Evolutionary conservation across 2,797 vertebrate species (phyloP).

Genomic region (Oreochromis mossambicus): DNA sequence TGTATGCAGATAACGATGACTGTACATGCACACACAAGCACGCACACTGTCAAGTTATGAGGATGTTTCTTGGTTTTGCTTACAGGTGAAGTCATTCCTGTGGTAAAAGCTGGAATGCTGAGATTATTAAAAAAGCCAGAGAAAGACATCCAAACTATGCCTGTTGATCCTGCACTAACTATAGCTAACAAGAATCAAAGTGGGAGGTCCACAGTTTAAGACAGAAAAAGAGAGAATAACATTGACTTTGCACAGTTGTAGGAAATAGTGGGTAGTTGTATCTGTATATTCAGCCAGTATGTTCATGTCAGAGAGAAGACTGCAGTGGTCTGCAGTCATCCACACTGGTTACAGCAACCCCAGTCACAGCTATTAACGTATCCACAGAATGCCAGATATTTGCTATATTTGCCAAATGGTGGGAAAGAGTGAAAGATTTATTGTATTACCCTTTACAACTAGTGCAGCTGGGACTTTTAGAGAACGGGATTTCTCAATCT

Average conservation of each 20-base stretch:
- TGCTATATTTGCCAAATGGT: background rate
- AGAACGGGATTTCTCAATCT: background rate
- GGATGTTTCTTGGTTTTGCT: slow-evolving; percentile 26
- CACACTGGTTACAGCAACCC: background rate
- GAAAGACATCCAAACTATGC: background rate
- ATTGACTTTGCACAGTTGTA: background rate
- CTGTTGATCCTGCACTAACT: slow-evolving; percentile 4
- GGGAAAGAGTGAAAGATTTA: background rate
- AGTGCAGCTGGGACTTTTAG: background rate
- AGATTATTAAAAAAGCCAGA: background rate
- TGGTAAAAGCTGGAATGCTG: slow-evolving; percentile 38
- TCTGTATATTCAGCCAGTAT: background rate
- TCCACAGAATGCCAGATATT: background rate
- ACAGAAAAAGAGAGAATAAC: background rate
- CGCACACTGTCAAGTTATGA: background rate
- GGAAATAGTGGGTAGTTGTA: background rate
- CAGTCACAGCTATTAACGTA: background rate
- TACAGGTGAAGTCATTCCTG: slow-evolving; percentile 58
- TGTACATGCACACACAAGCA: background rate
- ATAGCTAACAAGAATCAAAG: background rate
- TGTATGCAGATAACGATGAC: background rate
- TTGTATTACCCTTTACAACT: background rate
- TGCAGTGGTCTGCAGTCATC: background rate
- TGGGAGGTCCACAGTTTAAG: slow-evolving; percentile 1
- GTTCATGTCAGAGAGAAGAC: background rate